Conservation (phyloP, 2,113 vertebrate species). For the Hydrochoerus hydrochaeris region DNA sequence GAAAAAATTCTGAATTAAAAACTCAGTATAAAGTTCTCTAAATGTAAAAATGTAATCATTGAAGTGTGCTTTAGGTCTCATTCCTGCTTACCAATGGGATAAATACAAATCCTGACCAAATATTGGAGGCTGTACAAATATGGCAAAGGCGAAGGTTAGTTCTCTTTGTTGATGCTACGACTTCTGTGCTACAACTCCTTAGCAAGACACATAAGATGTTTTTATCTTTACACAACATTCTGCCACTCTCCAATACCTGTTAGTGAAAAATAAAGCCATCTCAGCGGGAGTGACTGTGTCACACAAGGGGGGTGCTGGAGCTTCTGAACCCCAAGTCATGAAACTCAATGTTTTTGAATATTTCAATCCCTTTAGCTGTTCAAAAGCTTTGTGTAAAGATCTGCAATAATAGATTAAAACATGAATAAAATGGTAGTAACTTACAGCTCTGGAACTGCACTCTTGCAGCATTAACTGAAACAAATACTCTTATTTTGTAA, state of each 20-base stretch:
- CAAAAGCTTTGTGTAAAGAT: constrained; percentile 30
- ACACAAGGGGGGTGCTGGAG: background rate
- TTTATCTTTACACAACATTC: background rate
- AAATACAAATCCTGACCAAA: background rate
- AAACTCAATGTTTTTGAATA: background rate
- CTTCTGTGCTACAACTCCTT: background rate
- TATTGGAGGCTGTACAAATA: background rate
- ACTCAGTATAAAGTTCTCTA: background rate
- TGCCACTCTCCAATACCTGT: background rate
- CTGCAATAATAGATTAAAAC: background rate
- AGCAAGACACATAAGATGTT: background rate
- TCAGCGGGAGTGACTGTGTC: background rate
- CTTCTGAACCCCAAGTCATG: background rate
- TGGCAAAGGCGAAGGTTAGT: background rate
- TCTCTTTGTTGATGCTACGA: background rate
- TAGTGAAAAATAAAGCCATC: background rate
- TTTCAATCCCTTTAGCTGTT: background rate
- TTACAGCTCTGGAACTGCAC: background rate
- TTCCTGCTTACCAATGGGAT: background rate
- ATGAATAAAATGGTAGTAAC: background rate
- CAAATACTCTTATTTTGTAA: background rate
- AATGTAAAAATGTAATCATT: background rate
- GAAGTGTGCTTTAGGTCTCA: background rate
- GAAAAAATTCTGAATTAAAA: constrained; percentile 50
- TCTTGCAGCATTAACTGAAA: background rate